Evolutionary conservation across 1,140 invertebrate genomes (phyloP).

Genomic region (Philaenus spumarius): DNA sequence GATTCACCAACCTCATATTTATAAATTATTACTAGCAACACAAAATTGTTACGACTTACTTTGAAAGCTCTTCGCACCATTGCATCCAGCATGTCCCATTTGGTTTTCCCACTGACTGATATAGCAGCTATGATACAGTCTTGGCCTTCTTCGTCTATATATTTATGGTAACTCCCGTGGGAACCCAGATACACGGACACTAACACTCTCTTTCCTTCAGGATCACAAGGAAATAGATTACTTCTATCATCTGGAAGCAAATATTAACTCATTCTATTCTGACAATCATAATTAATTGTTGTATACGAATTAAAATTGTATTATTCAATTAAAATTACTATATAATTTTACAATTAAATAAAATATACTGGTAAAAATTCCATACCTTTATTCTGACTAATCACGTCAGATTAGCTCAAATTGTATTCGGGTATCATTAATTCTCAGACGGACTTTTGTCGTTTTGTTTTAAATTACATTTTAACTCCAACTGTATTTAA

Average conservation of each 20-base stretch:
- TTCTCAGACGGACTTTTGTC: too few relatives aligned
- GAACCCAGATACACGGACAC: conserved; percentile 78
- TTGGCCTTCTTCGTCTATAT: conserved; percentile 56
- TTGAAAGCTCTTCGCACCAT: conserved; percentile 88
- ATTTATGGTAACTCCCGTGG: conserved; percentile 67
- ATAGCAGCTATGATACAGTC: conserved; percentile 74
- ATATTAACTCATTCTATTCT: too few relatives aligned
- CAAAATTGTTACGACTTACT: conserved; percentile 32
- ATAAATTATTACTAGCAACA: too few relatives aligned
- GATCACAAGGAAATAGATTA: conserved; percentile 45
- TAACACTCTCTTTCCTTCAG: conserved; percentile 75
- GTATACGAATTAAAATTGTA: too few relatives aligned
- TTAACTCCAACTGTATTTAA: too few relatives aligned
- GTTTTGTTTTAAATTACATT: too few relatives aligned
- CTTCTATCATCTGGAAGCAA: conserved; percentile 22
- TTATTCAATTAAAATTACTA: too few relatives aligned
- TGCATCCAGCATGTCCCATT: conserved; percentile 91
- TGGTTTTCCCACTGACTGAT: conserved; percentile 85
- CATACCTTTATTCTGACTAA: too few relatives aligned
- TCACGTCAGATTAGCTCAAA: too few relatives aligned
- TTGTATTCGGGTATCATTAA: too few relatives aligned
- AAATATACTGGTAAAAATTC: not conserved
- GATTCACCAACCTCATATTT: too few relatives aligned
- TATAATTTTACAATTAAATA: not conserved
- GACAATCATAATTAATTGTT: too few relatives aligned